Base-by-base conservation (phyloP, 2,113 vertebrate genomes). In the Meleagris gallopavo region DNA sequence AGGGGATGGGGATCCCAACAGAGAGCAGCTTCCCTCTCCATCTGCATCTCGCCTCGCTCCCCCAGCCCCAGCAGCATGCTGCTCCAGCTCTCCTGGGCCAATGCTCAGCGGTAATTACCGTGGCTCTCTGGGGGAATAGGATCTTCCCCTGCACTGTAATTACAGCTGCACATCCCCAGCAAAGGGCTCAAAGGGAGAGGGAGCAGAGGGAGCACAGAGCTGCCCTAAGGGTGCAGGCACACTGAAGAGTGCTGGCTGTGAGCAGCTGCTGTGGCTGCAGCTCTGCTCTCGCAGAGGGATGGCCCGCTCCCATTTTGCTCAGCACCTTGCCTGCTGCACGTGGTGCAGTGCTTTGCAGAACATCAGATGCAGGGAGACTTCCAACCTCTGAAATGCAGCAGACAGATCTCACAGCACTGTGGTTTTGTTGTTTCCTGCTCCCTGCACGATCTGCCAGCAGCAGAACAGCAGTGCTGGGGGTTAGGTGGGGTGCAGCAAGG, bases 31-130 rank as follows among this genome's bases (percentile, higher is more conserved):
- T 64, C 69, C 34, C 38, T 52, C 48, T 29, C 38, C 5, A 3
- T 17, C 11, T 29, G 38, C 69, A 17, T 8, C 60, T 54, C 1
- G 1, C 32, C 65, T 75, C 0, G 0, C 4, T 73, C 50, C 45
- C 88, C 27, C 5, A 83, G 79, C 17, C 52, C 30, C 70, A 20
- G 30, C 6, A 38, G 67, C 71, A 75, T 0, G 1, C 89, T 16
- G 30, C 86, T 38, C 74, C 74, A 48, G 75, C 89, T 69, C 93
- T 72, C 40, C 10, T 1, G 22, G 82, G 52, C 66, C 36, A 19
- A n/a, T 16, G 52, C 1, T 1, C 36, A 8, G 61, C 8, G 15
- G 76, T 78, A 89, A 92, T 52, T 32, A 45, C 50, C 43, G 73
- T 72, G 43, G 76, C 64, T 81, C 50, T 15, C 60, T 1, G 2